Evolutionary conservation across 2,113 vertebrate genomes (phyloP), one percentile per base, ranked within the genome.

Genomic region (Actenoides hombroni): DNA sequence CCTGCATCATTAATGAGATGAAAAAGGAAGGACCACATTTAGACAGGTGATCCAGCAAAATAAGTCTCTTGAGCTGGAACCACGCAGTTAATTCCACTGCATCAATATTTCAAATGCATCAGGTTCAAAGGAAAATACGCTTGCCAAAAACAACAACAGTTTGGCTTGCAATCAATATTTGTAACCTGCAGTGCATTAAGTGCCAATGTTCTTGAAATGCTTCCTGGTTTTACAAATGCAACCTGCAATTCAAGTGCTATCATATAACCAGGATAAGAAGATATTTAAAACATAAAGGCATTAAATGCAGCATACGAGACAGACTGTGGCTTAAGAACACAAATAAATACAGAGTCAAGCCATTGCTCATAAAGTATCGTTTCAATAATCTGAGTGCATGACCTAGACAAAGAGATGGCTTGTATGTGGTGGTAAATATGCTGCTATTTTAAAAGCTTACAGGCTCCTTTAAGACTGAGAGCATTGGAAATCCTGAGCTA

Each of bases 61-160:
- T 65, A 67, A 60, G 24, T 54, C 37, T 67, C 17, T 49, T 63
- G 46, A 82, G 85, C 64, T 68, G 75, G n/a, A 97, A 63, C 31
- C 75, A 59, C 4, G 2, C 63, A 77, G 54, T 40, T 94, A 83
- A 89, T 49, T 90, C 73, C 12, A 87, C 59, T 67, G 44, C 49
- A 86, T 83, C 80, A 74, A 49, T 94, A 97, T 94, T 96, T 91
- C 92, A 94, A 19, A 89, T 86, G 76, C 61, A 65, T 67, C 54
- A 83, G 59, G 67, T 63, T 51, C 57, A 83, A 69, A 85, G 83
- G 29, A 89, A 97, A 94, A 94, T 11, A 61, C 16, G 39, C 11
- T 74, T 70, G 91, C 92, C 96, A 95, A 96, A 96, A 95, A 7
- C 57, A 97, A 91, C 83, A 97, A 81, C 16, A 76, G 24, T 53